These are phyloP conservation scores for Nemapogon koenigi DNA, from an alignment of 2,888 invertebrate species.

Conservation along the genomic window DNA sequence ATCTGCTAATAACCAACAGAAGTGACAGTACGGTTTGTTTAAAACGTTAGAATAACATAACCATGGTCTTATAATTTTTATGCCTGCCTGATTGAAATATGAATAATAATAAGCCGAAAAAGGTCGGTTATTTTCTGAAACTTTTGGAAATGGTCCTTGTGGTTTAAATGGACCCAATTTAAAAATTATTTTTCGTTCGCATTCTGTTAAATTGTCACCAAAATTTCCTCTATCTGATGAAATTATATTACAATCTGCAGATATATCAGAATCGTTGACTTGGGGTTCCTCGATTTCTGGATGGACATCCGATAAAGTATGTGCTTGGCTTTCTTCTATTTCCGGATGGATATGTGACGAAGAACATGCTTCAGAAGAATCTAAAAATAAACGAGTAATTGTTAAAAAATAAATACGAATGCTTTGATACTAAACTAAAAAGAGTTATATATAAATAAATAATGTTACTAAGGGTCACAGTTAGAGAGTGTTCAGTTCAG, in stretches of 20 bases:
- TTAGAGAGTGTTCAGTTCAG: too few relatives aligned
- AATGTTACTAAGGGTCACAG: too few relatives aligned
- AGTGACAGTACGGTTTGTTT: conserved; percentile 12
- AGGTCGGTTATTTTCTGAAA: conserved; percentile 18
- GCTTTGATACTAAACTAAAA: conserved; percentile 15
- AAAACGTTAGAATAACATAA: conserved; percentile 12
- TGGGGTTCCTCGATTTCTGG: conserved; percentile 16
- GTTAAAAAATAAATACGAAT: conserved; percentile 15
- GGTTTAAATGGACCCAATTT: conserved; percentile 19
- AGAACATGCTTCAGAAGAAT: conserved; percentile 11
- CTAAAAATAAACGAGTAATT: conserved; percentile 13
- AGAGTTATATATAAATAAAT: conserved; percentile 15
- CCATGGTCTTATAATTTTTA: too few relatives aligned
- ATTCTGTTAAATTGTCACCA: conserved; percentile 17
- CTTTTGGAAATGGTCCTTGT: conserved; percentile 21
- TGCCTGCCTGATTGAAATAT: background rate
- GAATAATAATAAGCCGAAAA: conserved; percentile 16
- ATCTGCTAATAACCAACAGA: conserved; percentile 16
- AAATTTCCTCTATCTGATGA: conserved; percentile 17
- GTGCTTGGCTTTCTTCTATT: conserved; percentile 15
- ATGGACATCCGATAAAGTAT: conserved; percentile 10
- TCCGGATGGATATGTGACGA: conserved; percentile 13
- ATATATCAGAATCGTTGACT: conserved; percentile 13
- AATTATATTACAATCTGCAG: conserved; percentile 12
- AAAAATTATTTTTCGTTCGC: conserved; percentile 19